Base-by-base conservation (phyloP, 2,888 invertebrate species). In the Prenolepis imparis region DNA sequence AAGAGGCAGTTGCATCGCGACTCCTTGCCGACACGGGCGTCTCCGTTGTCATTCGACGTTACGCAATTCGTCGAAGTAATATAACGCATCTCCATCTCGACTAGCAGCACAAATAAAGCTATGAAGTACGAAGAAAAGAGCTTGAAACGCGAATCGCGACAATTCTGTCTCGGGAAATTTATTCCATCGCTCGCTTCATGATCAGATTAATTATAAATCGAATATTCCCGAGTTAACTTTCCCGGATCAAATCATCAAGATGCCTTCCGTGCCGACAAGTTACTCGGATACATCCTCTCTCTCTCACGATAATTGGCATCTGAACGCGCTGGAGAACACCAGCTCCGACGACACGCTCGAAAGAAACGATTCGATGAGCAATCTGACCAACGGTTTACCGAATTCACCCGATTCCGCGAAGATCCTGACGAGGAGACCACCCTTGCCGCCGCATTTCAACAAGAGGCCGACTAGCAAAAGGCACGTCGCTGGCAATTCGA, bases 51-150 rank as follows among this genome's bases (percentile, higher is more conserved):
- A 85, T 86, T 89, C 84, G 82, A 59, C 64, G 88, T 93, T 92
- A 93, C 92, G 93, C 92, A 93, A 93, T 84, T 74, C 72, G 75
- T 55, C 74, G 55, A 70, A 75, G 52, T 75, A 75, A 77, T 68
- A 81, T 77, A 74, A 84, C 82, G 95, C 95, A 88, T 88, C 95
- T 95, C 48, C 64, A 92, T 95, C 88, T 39, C 72, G 81, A 59
- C 59, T 87, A 91, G 68, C 94, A 95, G 88, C 95, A 95, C 4
- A 28, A 73, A 81, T 39, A 15, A 66, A 57, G 32, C 32, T 28
- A 39, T 44, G 61, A 55, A 64, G n/a, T 9, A 52, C 52, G 52
- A 52, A 28, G 52, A 28, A 36, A 68, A 61, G 28, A 61, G 32
- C 39, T 57, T 70, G 74, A 82, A 73, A 88, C 81, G 83, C 73